Evolutionary conservation across 2,797 vertebrate genomes (phyloP).

Genomic region (Galaxias olidus): DNA sequence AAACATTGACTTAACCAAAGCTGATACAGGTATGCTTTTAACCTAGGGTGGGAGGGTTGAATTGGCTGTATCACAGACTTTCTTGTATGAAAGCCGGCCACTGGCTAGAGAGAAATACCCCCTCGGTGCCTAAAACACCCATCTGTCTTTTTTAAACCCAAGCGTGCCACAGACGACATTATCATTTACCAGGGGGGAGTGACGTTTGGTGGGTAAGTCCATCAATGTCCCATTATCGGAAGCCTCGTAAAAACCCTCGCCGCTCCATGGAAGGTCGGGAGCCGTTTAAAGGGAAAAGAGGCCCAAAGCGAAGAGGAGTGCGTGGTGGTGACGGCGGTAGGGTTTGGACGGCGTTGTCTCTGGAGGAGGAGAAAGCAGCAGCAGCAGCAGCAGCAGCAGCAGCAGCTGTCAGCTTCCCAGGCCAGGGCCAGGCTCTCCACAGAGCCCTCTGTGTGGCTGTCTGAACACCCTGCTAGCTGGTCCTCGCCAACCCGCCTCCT

Average conservation of each 20-base stretch:
- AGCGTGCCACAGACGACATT: slow-evolving; percentile 8
- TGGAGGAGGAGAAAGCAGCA: neutral
- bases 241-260: slow-evolving; percentile 37
- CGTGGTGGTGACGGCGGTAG: slow-evolving; percentile 1
- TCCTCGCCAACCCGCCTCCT: neutral
- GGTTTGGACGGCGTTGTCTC: neutral
- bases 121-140: slow-evolving; percentile 8
- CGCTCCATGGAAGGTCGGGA: slow-evolving; percentile 2
- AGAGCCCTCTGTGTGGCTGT: slow-evolving; percentile 8
- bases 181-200: slow-evolving; percentile 15
- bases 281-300: slow-evolving; percentile 9
- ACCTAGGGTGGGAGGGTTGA: too few relatives aligned
- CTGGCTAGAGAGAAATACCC: neutral
- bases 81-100: neutral
- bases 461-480: neutral
- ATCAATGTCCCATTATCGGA: slow-evolving; percentile 27
- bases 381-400: neutral
- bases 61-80: neutral
- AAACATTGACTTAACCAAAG: neutral
- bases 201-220: slow-evolving; percentile 20
- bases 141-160: slow-evolving; percentile 25
- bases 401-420: slow-evolving; percentile 13
- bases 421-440: neutral
- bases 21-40: neutral
- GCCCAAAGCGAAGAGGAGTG: slow-evolving; percentile 17